Percentiles rank a stretch among this genome's conserved stretches.
Conservation (phyloP, 2,888 invertebrate species). For the Tiliacea aurago region DNA sequence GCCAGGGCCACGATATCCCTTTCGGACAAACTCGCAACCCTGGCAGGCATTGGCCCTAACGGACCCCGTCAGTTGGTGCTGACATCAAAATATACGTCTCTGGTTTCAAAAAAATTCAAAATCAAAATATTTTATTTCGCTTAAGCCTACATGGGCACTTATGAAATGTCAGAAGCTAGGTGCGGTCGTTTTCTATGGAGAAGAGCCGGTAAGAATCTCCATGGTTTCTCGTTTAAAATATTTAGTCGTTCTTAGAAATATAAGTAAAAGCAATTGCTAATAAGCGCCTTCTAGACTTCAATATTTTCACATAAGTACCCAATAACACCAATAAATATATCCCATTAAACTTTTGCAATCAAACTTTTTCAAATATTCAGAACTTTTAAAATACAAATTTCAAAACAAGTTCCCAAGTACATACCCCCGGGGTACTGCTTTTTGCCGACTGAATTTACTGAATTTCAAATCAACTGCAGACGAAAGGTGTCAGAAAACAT, state of each 20-base stretch:
- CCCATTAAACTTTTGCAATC: conserved; percentile 40
- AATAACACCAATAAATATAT: conserved; percentile 6
- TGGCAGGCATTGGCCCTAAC: no score
- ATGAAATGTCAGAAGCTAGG: no score
- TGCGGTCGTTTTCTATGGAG: no score
- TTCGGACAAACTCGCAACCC: no score
- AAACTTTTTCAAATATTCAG: conserved; percentile 6
- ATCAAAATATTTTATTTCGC: no score
- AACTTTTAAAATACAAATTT: conserved; percentile 33
- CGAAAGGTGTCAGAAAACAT: conserved; percentile 31
- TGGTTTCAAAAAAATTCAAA: no score
- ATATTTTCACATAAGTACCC: conserved; percentile 11
- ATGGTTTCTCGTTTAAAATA: no score
- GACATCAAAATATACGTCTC: background rate
- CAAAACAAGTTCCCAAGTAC: conserved; percentile 14
- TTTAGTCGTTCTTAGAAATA: background rate
- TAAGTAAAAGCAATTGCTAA: background rate
- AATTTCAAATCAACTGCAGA: conserved; percentile 28
- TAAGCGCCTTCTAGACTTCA: background rate
- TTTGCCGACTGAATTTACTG: conserved; percentile 18
- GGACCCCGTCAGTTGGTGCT: no score
- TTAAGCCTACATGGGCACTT: no score
- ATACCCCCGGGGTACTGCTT: conserved; percentile 5
- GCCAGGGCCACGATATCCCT: no score
- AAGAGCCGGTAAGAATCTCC: no score